Conservation (phyloP, 2,797 vertebrate genomes). For the Thaleichthys pacificus region DNA sequence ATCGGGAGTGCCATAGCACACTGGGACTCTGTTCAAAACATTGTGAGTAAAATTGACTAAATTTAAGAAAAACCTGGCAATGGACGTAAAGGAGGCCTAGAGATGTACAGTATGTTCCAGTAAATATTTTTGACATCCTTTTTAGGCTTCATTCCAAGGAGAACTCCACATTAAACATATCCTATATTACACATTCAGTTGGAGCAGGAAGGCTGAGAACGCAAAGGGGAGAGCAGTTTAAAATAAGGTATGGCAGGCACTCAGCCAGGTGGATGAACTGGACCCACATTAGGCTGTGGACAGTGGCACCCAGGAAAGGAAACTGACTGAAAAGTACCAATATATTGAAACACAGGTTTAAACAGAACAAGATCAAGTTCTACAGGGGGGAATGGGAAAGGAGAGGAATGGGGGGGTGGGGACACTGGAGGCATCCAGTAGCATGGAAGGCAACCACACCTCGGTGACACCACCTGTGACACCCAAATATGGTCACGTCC, state of each 20-base stretch:
- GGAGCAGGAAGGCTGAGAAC: not conserved
- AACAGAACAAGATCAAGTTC: slow-evolving; percentile 43
- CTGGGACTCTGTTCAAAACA: not conserved
- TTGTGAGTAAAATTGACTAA: not conserved
- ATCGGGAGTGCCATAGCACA: not conserved
- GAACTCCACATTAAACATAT: not conserved
- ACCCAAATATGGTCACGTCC: slow-evolving; percentile 11
- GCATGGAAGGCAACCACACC: not conserved
- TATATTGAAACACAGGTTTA: not conserved
- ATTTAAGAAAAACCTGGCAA: not conserved
- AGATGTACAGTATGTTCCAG: no score
- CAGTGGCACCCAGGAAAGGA: slow-evolving; percentile 8
- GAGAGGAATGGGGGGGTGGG: not conserved
- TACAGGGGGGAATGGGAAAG: not conserved
- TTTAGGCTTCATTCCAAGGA: not conserved
- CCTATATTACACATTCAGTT: not conserved
- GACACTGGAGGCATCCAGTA: not conserved
- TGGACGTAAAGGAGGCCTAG: no score
- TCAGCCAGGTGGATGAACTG: not conserved
- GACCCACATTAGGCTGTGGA: not conserved
- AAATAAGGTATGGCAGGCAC: not conserved
- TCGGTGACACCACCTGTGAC: slow-evolving; percentile 1
- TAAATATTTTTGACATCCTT: no score
- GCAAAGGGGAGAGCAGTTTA: not conserved
- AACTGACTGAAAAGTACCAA: not conserved